phyloP scores from a whole-genome alignment of 2,113 vertebrate species.

The Haemorhous mexicanus region DNA sequence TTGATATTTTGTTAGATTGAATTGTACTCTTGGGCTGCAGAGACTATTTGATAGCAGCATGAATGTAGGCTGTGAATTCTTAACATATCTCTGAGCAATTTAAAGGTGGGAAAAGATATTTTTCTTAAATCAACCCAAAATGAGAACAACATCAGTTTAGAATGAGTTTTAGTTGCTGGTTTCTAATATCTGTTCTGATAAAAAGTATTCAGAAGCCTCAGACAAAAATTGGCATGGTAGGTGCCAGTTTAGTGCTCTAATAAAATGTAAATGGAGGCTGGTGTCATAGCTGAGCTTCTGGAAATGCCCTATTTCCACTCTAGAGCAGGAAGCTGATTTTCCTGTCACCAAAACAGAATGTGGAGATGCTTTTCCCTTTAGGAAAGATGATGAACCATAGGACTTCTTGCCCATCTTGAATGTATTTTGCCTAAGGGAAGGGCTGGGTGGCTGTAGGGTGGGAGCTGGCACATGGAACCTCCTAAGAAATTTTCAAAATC shows the following conservation, averaged over 20 bases:
- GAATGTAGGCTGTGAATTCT: neutral
- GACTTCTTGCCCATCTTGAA: neutral
- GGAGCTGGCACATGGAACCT: neutral
- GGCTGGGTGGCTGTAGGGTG: neutral
- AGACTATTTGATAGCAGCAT: neutral
- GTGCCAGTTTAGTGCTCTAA: neutral
- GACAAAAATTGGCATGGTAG: neutral
- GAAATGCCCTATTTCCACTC: neutral
- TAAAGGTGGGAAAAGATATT: neutral
- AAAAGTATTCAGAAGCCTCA: neutral
- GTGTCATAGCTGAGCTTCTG: neutral
- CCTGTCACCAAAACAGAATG: neutral
- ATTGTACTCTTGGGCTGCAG: neutral
- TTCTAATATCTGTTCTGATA: neutral
- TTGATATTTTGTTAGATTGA: neutral
- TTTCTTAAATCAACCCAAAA: neutral
- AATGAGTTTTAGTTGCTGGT: neutral
- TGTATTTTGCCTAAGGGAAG: neutral
- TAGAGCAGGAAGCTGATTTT: neutral
- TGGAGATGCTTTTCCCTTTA: neutral
- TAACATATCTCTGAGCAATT: neutral
- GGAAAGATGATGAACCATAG: fast-evolving
- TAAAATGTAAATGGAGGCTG: neutral
- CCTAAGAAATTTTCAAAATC: neutral
- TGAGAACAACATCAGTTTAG: neutral